A percentile compares a stretch with the other conserved stretches of the same genome.
phyloP scores from a whole-genome alignment of 2,113 vertebrate species.

The Herpetotheres cachinnans region DNA sequence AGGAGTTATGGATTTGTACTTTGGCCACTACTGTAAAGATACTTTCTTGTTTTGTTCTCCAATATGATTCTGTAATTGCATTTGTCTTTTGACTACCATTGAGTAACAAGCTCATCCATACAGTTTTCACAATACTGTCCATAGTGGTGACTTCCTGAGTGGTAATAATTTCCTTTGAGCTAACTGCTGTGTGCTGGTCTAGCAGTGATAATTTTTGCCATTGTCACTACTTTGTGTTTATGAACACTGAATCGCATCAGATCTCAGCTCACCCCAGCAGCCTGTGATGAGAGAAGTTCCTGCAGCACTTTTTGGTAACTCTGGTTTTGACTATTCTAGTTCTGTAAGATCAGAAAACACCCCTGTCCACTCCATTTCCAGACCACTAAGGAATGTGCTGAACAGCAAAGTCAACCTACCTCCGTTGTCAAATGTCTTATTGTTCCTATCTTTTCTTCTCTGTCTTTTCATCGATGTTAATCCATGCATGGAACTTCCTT shows the following conservation, averaged over 20 bases:
- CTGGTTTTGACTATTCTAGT: background rate
- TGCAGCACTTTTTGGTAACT: background rate
- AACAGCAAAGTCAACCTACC: background rate
- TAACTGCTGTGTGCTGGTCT: background rate
- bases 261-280: background rate
- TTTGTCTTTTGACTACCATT: background rate
- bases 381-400: background rate
- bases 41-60: background rate
- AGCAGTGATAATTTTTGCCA: background rate
- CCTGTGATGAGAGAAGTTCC: background rate
- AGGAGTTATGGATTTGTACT: background rate
- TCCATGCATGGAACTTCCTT: background rate
- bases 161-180: background rate
- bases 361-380: background rate
- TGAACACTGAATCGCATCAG: background rate
- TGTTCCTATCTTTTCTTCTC: background rate
- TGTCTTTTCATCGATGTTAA: background rate
- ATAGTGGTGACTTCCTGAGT: background rate
- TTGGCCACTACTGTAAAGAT: background rate
- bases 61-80: background rate
- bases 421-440: background rate
- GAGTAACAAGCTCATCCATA: background rate
- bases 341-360: background rate
- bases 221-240: background rate
- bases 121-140: background rate